Evolutionary conservation across 2,888 invertebrate genomes (phyloP), one percentile per base, ranked within the genome.

Genomic region (Andrena trimmerana): DNA sequence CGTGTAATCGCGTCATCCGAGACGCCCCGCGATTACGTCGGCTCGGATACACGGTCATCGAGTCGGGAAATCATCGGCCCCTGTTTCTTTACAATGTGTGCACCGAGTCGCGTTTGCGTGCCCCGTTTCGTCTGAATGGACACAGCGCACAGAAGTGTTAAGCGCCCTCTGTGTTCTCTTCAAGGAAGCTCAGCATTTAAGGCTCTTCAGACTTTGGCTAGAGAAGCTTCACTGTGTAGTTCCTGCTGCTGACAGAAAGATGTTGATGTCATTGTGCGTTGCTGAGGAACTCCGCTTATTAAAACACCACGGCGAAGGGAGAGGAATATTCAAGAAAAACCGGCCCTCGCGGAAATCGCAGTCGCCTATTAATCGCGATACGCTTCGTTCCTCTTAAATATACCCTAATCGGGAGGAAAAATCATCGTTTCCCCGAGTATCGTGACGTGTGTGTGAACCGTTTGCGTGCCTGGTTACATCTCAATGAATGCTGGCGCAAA

Each of bases 391-490:
- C 81, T 73, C 74, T 66, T 74, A 81, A 81, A 81, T 70, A 81
- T 60, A 52, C 73, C 74, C 10, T 70, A 81, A 81, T 81, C 82
- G 42, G 59, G 29, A 68, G 36, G 87, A 79, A 73, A 85, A 85
- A 80, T 85, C 85, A 84, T 85, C 85, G 87, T 84, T 60, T 29
- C 54, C 65, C 54, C 63, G 42, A 67, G 70, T 80, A 78, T 80
- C 76, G 84, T 84, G 78, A 85, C 86, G 80, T 74, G 71, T 84
- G 70, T 75, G 83, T 67, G 67, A 84, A 79, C 75, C 70, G 76
- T 75, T 85, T 85, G 85, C 85, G 85, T 85, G 85, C 76, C 79
- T 76, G 67, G 87, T 85, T 85, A 85, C 85, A 63, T 87, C 85
- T 85, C 85, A 85, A 85, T 85, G 85, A 78, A 84, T 79, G 72